Evolutionary conservation across 1,140 invertebrate species (phyloP), one percentile per base, ranked within the genome.

Genomic region (Zaprionus nigranus): DNA sequence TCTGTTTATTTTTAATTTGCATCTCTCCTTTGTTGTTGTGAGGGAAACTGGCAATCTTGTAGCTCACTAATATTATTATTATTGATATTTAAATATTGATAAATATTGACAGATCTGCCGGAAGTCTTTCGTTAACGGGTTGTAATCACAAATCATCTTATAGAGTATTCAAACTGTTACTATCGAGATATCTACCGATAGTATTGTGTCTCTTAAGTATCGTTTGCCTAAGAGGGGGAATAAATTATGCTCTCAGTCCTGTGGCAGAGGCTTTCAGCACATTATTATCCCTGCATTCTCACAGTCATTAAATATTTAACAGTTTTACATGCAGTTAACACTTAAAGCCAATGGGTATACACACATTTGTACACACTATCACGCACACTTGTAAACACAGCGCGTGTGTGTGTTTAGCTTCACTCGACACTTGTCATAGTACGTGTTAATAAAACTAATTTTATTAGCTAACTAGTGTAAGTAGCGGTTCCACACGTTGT

Each of bases 361-460:
- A 68, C 30, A 53, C 5, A 57, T 1, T 56, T 17, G 20, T 43
- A 51, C 26, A 53, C 75, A 60, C n/a, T 15, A 13, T 20, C 46
- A 51, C 46, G 12, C 24, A 43, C 69, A 59, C 46, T 12, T 68
- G 57, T 60, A 24, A 34, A 60, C 64, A 17, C n/a, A 46, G 28
- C 56, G 57, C 59, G 61, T 77, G 60, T 59, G 57, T 62, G 73
- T 80, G 70, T 28, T 56, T 80, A 61, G 70, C 69, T 74, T 59
- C 66, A 62, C 63, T 79, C 76, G 56, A 49, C 73, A 79, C 81
- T 82, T 80, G 80, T 69, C 79, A 66, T 82, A 73, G 78, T 81
- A 88, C 86, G 85, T 90, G 85, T 90, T 90, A 90, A 90, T 90
- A 90, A 90, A 90, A 90, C 85, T 90, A 90, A 90, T 90, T 90